Evolutionary conservation across 2,113 vertebrate genomes (phyloP), one percentile per base, ranked within the genome.

Genomic region (Macheiramphus alcinus): DNA sequence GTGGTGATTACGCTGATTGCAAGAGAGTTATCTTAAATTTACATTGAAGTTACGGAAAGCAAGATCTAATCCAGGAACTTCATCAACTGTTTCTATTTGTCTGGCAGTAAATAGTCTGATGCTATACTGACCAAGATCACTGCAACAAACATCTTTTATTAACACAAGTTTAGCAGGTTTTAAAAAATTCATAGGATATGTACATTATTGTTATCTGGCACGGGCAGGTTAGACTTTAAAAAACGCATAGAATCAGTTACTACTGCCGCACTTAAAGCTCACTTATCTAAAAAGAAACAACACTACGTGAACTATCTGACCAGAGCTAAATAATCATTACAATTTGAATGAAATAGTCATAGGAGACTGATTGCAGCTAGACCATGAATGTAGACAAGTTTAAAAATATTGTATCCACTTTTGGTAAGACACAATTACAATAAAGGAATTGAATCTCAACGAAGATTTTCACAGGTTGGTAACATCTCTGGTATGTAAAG

Each of bases 181-280:
- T 97, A 80, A 98, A 98, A 97, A 96, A 97, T 96, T 97, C 61
- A 88, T 95, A 75, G 61, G 68, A 92, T 96, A 93, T 87, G 53
- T 95, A 85, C 40, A 59, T 96, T 95, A 90, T 94, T 92, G 86
- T 96, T 93, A 96, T 92, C 86, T 95, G 84, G 40, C 61, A 92
- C 22, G 9, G 80, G 80, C 67, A 90, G n/a, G 59, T 55, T 76
- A 80, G 86, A 97, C 67, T 83, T 97, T 84, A 70, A 94, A 97
- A 97, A 97, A 96, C 91, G 86, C 92, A 95, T 87, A 48, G 80
- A 91, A 90, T 72, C 89, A 88, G 32, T 84, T 94, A 90, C 73
- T 74, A 72, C 55, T 66, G 38, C 36, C 53, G 85, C 43, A 68
- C 36, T 67, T 40, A 78, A 80, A 25, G 42, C n/a, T n/a, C n/a